Evolutionary conservation across 2,888 invertebrate genomes (phyloP).

Genomic region (Drosophila picticornis): DNA sequence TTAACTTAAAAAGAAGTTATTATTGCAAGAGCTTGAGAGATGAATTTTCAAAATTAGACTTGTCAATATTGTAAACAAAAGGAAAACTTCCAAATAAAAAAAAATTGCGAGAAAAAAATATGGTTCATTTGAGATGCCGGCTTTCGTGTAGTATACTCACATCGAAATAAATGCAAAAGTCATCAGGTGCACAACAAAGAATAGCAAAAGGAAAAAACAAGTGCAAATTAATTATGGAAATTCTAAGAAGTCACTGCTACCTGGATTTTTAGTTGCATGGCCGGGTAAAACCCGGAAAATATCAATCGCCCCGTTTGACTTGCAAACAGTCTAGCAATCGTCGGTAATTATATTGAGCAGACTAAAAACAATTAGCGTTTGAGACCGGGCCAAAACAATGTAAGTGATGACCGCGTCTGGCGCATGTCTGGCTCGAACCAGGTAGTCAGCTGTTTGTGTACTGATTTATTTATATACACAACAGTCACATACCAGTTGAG

Average conservation of each 20-base stretch:
- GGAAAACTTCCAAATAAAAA: background rate
- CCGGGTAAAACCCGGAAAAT: conserved; percentile 60
- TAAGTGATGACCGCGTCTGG: conserved; percentile 46
- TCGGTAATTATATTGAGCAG: conserved; percentile 75
- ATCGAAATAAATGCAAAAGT: conserved; percentile 23
- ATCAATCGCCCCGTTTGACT: conserved; percentile 56
- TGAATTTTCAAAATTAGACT: background rate
- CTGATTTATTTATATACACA: background rate
- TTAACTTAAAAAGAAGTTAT: background rate
- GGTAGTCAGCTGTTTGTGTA: conserved; percentile 31
- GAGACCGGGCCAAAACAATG: conserved; percentile 62
- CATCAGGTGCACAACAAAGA: conserved; percentile 36
- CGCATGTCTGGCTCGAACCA: conserved; percentile 14
- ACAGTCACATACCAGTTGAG: background rate
- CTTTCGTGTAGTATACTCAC: background rate
- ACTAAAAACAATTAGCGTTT: conserved; percentile 80
- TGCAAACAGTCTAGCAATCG: conserved; percentile 29
- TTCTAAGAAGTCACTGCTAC: conserved; percentile 63
- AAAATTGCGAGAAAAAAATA: background rate
- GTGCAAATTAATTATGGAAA: conserved; percentile 37
- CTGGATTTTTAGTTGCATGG: conserved; percentile 41
- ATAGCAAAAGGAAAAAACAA: conserved; percentile 37
- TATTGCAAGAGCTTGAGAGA: background rate
- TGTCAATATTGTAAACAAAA: background rate
- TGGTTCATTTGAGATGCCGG: background rate